Conservation (phyloP, 2,888 invertebrate species). For the Hydrotaea cyrtoneurina region DNA sequence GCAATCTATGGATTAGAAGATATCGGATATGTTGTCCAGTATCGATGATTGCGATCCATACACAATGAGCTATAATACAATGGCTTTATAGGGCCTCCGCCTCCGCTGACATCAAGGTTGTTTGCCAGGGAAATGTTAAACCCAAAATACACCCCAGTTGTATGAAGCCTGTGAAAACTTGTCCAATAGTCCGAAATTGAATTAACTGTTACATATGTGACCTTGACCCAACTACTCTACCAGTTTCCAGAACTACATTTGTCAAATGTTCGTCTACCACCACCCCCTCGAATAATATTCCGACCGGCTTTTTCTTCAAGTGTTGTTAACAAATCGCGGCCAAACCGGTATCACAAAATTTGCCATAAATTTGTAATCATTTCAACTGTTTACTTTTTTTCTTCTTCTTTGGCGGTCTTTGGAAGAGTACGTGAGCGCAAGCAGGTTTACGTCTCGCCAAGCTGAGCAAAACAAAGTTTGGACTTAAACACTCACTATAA, state of each 20-base stretch:
- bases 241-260: background rate
- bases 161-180: too few species aligned
- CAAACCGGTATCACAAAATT: slow-evolving; percentile 38
- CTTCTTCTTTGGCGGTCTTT: too few species aligned
- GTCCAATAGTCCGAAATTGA: too few species aligned
- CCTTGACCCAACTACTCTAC: background rate
- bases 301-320: slow-evolving; percentile 25
- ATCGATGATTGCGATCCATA: too few species aligned
- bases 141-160: too few species aligned
- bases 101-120: too few species aligned
- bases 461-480: slow-evolving; percentile 48
- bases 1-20: too few species aligned
- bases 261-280: background rate
- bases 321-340: background rate
- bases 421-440: slow-evolving; percentile 53
- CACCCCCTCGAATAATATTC: slow-evolving; percentile 25
- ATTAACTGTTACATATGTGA: background rate
- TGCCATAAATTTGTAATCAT: slow-evolving; percentile 9
- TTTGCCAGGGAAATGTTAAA: too few species aligned
- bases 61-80: too few species aligned
- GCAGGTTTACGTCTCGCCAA: slow-evolving; percentile 31
- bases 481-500: slow-evolving; percentile 10
- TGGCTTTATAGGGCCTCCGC: too few species aligned
- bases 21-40: too few species aligned
- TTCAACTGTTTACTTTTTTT: background rate